Percentiles rank a stretch among this genome's conserved stretches.
Conservation (phyloP, 2,113 vertebrate species). For the Leiothrix lutea region DNA sequence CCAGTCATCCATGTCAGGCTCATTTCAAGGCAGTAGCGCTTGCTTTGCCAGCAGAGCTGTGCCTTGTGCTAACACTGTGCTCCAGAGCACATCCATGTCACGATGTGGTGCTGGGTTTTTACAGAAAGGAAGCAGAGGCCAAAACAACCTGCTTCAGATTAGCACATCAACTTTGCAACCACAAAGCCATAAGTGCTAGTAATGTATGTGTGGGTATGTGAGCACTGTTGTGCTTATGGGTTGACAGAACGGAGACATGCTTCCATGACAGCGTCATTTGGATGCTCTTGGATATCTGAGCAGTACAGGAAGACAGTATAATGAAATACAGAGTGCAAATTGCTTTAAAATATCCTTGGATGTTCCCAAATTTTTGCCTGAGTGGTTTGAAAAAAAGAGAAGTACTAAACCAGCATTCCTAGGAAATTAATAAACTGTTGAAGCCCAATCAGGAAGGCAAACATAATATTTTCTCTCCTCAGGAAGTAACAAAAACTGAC, state of each 20-base stretch:
- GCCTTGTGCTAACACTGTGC: neutral
- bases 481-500: neutral
- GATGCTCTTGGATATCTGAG: neutral
- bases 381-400: neutral
- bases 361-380: neutral
- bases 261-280: neutral
- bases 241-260: neutral
- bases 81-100: neutral
- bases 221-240: neutral
- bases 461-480: neutral
- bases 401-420: neutral
- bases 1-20: neutral
- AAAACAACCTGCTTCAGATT: neutral
- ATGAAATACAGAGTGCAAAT: neutral
- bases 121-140: neutral
- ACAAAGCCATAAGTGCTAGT: neutral
- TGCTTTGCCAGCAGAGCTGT: neutral
- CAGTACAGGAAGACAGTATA: neutral
- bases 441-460: neutral
- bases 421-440: neutral
- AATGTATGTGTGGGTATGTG: neutral
- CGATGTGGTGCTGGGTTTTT: accelerated
- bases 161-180: neutral
- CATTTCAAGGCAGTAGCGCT: accelerated
- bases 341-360: neutral